Conservation (phyloP, 1,140 invertebrate genomes). For the Drosophila kepulauana region DNA sequence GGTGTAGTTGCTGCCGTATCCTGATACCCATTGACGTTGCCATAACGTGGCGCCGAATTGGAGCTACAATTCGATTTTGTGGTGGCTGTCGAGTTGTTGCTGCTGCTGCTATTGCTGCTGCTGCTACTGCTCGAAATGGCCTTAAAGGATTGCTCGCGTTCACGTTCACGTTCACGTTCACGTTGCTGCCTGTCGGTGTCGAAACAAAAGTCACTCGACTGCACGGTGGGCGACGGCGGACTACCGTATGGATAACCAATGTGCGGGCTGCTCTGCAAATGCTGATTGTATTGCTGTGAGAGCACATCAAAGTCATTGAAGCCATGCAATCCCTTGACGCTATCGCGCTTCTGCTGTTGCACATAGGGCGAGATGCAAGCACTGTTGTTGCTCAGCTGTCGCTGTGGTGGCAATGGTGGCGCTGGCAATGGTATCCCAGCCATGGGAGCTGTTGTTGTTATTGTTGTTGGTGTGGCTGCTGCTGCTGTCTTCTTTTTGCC, state of each 20-base stretch:
- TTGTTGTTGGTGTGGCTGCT: slow-evolving; percentile 20
- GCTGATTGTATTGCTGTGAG: slow-evolving; percentile 78
- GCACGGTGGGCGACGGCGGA: slow-evolving; percentile 75
- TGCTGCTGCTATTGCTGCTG: slow-evolving; percentile 24
- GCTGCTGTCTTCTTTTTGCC: slow-evolving; percentile 43
- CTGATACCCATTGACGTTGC: slow-evolving; percentile 33
- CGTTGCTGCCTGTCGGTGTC: slow-evolving; percentile 27
- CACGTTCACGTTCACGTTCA: slow-evolving; percentile 1
- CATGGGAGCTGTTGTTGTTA: slow-evolving; percentile 10
- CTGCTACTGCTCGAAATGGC: slow-evolving; percentile 31
- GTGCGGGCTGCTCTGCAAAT: slow-evolving; percentile 69
- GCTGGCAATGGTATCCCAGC: slow-evolving; percentile 28
- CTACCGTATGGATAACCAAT: slow-evolving; percentile 81
- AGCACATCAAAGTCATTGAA: slow-evolving; percentile 82
- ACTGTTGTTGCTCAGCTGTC: slow-evolving; percentile 22
- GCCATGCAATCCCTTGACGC: slow-evolving; percentile 75
- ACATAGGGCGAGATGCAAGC: slow-evolving; percentile 73
- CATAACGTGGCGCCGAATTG: slow-evolving; percentile 52
- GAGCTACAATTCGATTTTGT: slow-evolving; percentile 63
- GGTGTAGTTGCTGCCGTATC: not conserved
- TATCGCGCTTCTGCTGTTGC: slow-evolving; percentile 79
- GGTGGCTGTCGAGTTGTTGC: slow-evolving; percentile 45
- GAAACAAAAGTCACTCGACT: slow-evolving; percentile 68
- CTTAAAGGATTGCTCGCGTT: slow-evolving; percentile 31
- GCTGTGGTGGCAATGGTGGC: slow-evolving; percentile 43